Evolutionary conservation across 2,888 invertebrate genomes (phyloP).

Genomic region (Argyra leucocephala): DNA sequence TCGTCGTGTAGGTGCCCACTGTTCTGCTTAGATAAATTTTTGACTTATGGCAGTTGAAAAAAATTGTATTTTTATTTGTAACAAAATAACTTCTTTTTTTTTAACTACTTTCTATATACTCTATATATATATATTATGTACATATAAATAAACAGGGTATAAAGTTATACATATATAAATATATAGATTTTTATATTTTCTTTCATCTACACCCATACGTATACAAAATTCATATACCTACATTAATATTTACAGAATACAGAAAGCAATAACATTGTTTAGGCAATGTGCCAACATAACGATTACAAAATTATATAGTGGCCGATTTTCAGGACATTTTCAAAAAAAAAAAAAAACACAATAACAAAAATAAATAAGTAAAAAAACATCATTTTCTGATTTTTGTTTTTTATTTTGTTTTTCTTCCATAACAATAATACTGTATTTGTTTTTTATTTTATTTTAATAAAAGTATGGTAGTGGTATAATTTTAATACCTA

Average conservation of each 20-base stretch:
- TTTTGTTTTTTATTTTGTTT: too few species aligned
- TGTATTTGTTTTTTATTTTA: too few species aligned
- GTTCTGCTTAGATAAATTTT: conserved; percentile 3
- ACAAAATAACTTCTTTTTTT: too few species aligned
- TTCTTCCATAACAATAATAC: too few species aligned
- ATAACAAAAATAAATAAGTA: too few species aligned
- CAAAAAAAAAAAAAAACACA: neutral
- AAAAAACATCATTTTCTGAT: too few species aligned
- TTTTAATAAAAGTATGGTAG: too few species aligned
- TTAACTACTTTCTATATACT: too few species aligned
- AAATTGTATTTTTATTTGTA: neutral
- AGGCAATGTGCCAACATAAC: neutral
- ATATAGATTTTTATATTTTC: too few species aligned
- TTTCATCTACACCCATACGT: too few species aligned
- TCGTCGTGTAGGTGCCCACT: neutral
- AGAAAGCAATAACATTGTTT: neutral
- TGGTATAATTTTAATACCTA: too few species aligned
- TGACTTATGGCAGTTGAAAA: neutral
- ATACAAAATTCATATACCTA: neutral
- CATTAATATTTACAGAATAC: neutral
- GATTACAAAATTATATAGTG: conserved; percentile 1
- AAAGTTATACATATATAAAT: neutral
- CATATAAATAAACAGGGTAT: neutral
- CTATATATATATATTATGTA: too few species aligned
- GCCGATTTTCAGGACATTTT: neutral